Evolutionary conservation across 2,113 vertebrate genomes (phyloP).

Genomic region (Thryonomys swinderianus): DNA sequence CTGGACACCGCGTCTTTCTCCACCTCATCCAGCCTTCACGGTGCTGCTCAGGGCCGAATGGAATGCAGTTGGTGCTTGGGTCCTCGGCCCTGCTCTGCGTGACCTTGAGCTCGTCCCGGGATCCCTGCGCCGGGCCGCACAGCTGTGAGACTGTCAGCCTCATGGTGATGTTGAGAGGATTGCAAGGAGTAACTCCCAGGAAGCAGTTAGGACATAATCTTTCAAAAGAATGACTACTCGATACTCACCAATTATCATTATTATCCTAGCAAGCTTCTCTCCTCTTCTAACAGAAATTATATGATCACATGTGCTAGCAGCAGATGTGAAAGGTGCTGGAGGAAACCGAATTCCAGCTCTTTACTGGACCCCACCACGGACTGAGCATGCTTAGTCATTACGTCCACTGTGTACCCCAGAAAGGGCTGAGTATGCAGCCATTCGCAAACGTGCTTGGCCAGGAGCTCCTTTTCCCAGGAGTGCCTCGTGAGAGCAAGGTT

Average conservation of each 20-base stretch:
- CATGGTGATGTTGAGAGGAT: not conserved
- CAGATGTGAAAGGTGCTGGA: not conserved
- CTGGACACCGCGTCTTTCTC: not conserved
- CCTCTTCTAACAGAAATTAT: not conserved
- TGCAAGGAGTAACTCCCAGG: not conserved
- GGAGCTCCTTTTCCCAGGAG: not conserved
- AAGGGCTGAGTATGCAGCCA: not conserved
- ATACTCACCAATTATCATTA: not conserved
- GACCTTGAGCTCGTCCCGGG: not conserved
- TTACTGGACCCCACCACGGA: not conserved
- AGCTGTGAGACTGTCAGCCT: not conserved
- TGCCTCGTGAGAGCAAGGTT: rapidly evolving
- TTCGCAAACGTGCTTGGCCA: not conserved
- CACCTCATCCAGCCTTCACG: not conserved
- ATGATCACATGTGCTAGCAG: not conserved
- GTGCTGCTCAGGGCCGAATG: rapidly evolving
- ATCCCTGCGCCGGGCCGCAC: conserved; percentile 10
- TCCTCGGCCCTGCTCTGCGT: not conserved
- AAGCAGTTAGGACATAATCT: not conserved
- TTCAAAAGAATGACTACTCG: not conserved
- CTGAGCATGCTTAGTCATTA: not conserved
- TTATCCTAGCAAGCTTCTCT: not conserved
- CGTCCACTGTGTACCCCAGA: not conserved
- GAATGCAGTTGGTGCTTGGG: not conserved
- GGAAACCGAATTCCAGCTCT: not conserved